A percentile compares a stretch with the other conserved stretches of the same genome.
phyloP scores from a whole-genome alignment of 2,113 vertebrate genomes.

The Dromaius novaehollandiae region DNA sequence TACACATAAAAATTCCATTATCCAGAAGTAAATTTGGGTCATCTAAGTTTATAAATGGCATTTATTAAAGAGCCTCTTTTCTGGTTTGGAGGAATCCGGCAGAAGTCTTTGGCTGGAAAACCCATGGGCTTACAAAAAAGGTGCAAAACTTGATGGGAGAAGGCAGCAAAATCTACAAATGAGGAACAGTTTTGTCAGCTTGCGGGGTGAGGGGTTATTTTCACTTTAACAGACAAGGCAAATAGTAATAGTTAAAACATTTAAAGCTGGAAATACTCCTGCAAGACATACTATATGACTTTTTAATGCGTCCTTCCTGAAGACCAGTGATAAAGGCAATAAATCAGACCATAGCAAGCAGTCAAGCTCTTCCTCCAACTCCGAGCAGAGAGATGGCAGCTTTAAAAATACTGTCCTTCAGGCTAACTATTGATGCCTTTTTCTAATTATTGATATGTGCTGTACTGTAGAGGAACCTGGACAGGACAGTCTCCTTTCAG shows the following conservation, averaged over 20 bases:
- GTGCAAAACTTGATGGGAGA: background rate
- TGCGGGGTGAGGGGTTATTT: background rate
- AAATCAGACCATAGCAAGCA: background rate
- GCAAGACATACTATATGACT: background rate
- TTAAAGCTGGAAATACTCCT: conserved; percentile 13
- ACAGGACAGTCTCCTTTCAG: background rate
- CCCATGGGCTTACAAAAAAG: background rate
- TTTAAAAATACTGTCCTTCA: background rate
- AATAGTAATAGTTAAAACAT: background rate
- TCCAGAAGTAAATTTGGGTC: conserved; percentile 22
- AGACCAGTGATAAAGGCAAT: background rate
- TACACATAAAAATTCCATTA: conserved; percentile 12
- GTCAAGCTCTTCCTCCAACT: background rate
- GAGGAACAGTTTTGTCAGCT: conserved; percentile 5
- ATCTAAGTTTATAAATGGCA: conserved; percentile 1
- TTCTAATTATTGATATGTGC: fast-evolving
- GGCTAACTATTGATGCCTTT: fast-evolving
- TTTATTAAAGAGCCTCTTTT: conserved; percentile 18
- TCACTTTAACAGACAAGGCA: background rate
- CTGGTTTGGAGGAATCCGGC: background rate
- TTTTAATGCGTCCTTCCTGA: background rate
- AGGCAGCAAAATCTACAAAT: background rate
- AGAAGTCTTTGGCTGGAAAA: background rate
- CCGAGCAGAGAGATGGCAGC: background rate
- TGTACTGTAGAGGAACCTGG: background rate